phyloP scores from a whole-genome alignment of 2,888 invertebrate genomes.

The Campoletis raptor region DNA sequence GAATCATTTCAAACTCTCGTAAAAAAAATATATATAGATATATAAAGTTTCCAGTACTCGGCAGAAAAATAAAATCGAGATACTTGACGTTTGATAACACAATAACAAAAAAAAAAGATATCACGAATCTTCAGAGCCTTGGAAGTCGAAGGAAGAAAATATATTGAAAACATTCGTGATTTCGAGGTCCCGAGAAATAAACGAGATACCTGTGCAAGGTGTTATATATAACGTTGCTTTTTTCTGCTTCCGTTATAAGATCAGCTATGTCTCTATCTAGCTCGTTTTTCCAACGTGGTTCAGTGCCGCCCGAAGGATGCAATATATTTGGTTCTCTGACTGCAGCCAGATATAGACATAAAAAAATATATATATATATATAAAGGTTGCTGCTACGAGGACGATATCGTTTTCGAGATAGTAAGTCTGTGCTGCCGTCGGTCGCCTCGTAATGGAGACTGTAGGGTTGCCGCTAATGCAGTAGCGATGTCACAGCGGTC shows the following conservation, averaged over 20 bases:
- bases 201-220: conserved; percentile 28
- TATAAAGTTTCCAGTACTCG: background rate
- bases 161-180: conserved; percentile 62
- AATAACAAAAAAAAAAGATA: background rate
- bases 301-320: conserved; percentile 71
- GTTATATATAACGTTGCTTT: conserved; percentile 22
- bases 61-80: background rate
- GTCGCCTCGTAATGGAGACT: conserved; percentile 82
- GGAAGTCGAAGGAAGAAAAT: background rate
- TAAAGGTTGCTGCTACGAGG: conserved; percentile 77
- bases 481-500: conserved; percentile 83
- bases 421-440: conserved; percentile 73
- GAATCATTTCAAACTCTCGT: background rate
- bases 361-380: conserved; percentile 24
- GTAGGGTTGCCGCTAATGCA: conserved; percentile 85
- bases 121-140: background rate
- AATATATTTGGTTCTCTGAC: conserved; percentile 80
- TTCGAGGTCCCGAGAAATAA: conserved; percentile 38
- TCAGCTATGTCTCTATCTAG: conserved; percentile 82
- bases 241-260: conserved; percentile 76
- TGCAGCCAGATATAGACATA: conserved; percentile 73
- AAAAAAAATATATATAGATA: background rate
- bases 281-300: conserved; percentile 62
- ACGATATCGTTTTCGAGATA: conserved; percentile 82
- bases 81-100: background rate